These are phyloP conservation scores for Orientallactaga sibirica DNA, from an alignment of 2,797 vertebrate genomes.

Conservation along the genomic window DNA sequence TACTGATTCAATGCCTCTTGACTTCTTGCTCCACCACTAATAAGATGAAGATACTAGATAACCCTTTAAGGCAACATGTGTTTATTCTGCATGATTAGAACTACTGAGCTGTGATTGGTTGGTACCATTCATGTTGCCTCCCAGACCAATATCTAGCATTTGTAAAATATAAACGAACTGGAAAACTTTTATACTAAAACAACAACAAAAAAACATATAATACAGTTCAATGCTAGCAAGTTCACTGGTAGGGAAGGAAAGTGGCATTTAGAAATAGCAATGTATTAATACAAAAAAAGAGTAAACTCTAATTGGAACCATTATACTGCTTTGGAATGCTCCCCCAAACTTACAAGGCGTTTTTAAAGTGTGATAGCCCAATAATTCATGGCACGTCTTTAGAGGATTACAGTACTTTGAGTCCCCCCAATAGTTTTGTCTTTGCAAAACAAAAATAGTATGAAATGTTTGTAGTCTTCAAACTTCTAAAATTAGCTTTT, in stretches of 20 bases:
- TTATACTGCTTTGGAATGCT: slow-evolving; percentile 91
- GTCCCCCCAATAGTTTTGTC: slow-evolving; percentile 89
- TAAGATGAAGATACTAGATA: slow-evolving; percentile 93
- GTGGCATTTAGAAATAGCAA: slow-evolving; percentile 88
- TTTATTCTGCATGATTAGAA: slow-evolving; percentile 95
- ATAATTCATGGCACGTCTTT: slow-evolving; percentile 91
- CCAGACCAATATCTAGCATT: slow-evolving; percentile 90
- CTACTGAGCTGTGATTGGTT: slow-evolving; percentile 87
- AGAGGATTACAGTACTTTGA: slow-evolving; percentile 90
- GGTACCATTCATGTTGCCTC: slow-evolving; percentile 90
- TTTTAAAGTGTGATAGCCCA: slow-evolving; percentile 89
- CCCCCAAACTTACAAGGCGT: slow-evolving; percentile 89
- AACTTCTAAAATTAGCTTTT: slow-evolving; percentile 92
- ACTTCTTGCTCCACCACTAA: slow-evolving; percentile 90
- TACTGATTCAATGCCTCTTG: slow-evolving; percentile 88
- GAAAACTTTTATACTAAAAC: slow-evolving; percentile 89
- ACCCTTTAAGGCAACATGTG: slow-evolving; percentile 99
- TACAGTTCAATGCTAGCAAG: slow-evolving; percentile 88
- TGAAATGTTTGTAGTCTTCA: slow-evolving; percentile 92
- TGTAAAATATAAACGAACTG: slow-evolving; percentile 88
- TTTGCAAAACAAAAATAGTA: slow-evolving; percentile 91
- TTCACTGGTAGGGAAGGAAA: slow-evolving; percentile 88
- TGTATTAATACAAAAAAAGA: slow-evolving; percentile 79
- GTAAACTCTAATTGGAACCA: slow-evolving; percentile 88
- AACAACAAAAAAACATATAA: slow-evolving; percentile 86